phyloP scores from a whole-genome alignment of 92 coral and sea anemone species.

The Parazoanthus atlanticus region DNA sequence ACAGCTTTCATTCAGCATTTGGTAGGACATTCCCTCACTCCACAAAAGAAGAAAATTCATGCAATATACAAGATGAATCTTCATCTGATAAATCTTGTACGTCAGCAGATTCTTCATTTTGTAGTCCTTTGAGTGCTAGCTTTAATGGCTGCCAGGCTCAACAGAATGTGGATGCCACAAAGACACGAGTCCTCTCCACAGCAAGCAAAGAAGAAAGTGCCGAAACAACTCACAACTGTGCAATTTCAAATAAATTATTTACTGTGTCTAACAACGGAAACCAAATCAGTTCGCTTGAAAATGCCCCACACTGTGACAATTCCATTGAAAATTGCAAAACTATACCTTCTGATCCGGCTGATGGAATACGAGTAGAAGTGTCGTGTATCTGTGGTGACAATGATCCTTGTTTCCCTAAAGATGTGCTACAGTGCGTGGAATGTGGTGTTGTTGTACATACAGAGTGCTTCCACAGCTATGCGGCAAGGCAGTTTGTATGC shows the following conservation, averaged over 20 bases:
- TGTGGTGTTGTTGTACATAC: conserved; percentile 75
- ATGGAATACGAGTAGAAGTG: not conserved
- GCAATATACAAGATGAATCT: not conserved
- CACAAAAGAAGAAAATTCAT: not conserved
- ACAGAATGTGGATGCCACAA: not conserved
- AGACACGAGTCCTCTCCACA: not conserved
- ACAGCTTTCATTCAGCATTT: not conserved
- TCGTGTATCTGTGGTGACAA: conserved; percentile 77
- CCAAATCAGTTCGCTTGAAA: not conserved
- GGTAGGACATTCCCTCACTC: not conserved
- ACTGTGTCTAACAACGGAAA: not conserved
- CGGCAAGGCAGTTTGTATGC: conserved; percentile 34
- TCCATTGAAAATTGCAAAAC: not conserved
- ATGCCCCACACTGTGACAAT: too few relatives aligned
- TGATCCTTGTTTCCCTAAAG: conserved; percentile 39
- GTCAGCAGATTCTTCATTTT: not conserved
- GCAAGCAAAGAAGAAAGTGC: not conserved
- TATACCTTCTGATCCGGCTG: not conserved
- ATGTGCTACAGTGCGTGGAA: conserved; percentile 62
- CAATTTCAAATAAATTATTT: not conserved
- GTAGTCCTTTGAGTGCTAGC: not conserved
- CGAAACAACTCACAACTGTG: not conserved
- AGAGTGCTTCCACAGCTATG: conserved; percentile 56
- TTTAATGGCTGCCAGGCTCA: not conserved
- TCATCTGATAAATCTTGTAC: not conserved